Conservation (phyloP, 2,888 invertebrate species). For the Mactromeris polynyma region DNA sequence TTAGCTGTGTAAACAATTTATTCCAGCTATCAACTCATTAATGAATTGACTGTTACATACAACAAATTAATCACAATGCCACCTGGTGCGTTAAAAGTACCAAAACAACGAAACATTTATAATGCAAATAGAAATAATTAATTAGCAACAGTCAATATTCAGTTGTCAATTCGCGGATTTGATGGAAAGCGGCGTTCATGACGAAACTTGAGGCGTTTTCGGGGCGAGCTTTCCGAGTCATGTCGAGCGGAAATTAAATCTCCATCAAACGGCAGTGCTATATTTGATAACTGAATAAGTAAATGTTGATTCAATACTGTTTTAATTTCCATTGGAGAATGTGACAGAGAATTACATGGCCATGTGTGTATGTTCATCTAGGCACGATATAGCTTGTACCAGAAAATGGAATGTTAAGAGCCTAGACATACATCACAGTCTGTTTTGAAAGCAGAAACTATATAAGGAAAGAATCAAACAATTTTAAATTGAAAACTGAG, state of each 20-base stretch:
- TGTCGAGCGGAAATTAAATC: constrained; percentile 30
- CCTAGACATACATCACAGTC: too few relatives aligned
- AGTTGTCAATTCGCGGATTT: background rate
- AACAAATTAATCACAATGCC: background rate
- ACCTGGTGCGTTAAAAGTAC: background rate
- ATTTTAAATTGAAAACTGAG: too few relatives aligned
- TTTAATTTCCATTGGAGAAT: constrained; percentile 7
- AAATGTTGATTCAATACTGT: background rate
- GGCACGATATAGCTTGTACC: too few relatives aligned
- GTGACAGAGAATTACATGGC: background rate
- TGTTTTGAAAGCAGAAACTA: too few relatives aligned
- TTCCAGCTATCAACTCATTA: background rate
- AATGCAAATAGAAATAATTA: background rate
- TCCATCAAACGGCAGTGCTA: background rate
- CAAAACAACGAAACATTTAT: background rate
- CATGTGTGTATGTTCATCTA: too few relatives aligned
- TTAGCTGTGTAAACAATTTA: background rate
- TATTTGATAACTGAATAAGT: constrained; percentile 9
- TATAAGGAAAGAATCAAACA: too few relatives aligned
- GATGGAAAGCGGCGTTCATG: background rate
- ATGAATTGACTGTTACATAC: background rate
- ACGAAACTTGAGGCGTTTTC: constrained; percentile 8
- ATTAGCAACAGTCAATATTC: background rate
- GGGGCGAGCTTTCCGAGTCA: background rate
- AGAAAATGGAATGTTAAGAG: too few relatives aligned